Evolutionary conservation across 2,113 vertebrate genomes (phyloP).

Genomic region (Odobenus rosmarus): DNA sequence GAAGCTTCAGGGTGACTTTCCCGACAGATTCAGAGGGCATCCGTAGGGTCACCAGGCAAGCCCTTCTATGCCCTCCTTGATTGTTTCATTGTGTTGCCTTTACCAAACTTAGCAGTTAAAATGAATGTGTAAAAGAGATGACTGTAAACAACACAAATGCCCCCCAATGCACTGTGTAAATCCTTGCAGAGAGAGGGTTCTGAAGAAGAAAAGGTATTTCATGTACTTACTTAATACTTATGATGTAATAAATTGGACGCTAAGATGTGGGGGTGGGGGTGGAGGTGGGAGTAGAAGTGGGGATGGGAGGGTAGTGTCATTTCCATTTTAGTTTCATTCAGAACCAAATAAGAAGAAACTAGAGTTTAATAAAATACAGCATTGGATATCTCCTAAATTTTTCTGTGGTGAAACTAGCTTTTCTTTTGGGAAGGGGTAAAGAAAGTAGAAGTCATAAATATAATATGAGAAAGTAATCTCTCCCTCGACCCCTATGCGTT

Average conservation of each 20-base stretch:
- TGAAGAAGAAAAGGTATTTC: conserved; percentile 36
- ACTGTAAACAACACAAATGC: conserved; percentile 31
- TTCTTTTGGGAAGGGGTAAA: not conserved
- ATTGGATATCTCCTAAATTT: not conserved
- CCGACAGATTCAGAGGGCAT: not conserved
- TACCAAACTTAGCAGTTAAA: conserved; percentile 46
- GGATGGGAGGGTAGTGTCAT: not conserved
- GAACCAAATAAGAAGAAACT: not conserved
- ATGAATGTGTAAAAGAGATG: not conserved
- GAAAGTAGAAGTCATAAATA: conserved; percentile 33
- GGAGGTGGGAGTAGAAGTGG: not conserved
- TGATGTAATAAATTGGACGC: not conserved
- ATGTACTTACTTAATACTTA: conserved; percentile 11
- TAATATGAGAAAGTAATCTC: conserved; percentile 8
- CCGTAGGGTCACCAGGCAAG: not conserved
- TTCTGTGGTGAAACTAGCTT: not conserved
- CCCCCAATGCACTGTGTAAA: not conserved
- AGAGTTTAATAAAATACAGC: not conserved
- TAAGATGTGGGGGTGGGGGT: not conserved
- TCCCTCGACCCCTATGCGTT: not conserved
- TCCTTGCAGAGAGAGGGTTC: conserved; percentile 19
- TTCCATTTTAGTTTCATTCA: conserved; percentile 43
- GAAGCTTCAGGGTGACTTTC: conserved; percentile 59
- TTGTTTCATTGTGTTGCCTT: conserved; percentile 1
- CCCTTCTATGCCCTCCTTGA: not conserved